Evolutionary conservation across 2,113 vertebrate genomes (phyloP).

Genomic region (Podarcis raffonei): DNA sequence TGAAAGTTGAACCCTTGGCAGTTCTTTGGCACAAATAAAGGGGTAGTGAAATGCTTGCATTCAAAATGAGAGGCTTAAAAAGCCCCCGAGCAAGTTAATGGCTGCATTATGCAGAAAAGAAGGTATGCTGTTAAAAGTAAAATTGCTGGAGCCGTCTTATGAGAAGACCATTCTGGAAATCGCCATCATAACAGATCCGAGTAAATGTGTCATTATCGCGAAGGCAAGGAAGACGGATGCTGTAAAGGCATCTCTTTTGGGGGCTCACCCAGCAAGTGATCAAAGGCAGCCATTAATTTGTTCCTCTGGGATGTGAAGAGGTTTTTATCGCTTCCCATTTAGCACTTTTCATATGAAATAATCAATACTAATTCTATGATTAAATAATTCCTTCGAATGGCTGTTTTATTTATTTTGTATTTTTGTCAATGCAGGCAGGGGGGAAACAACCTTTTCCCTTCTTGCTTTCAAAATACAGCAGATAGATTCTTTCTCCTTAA

Average conservation of each 20-base stretch:
- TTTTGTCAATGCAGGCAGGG: neutral
- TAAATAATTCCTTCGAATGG: slow-evolving; percentile 31
- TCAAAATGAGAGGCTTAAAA: neutral
- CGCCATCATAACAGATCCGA: neutral
- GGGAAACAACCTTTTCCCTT: neutral
- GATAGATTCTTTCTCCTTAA: neutral
- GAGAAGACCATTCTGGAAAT: neutral
- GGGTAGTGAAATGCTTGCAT: neutral
- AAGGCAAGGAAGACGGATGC: fast-evolving
- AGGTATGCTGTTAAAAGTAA: neutral
- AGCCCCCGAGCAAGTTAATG: neutral
- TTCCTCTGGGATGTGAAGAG: slow-evolving; percentile 34
- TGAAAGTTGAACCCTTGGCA: neutral
- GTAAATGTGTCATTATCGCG: neutral
- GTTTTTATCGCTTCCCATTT: slow-evolving; percentile 24
- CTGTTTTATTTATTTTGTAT: neutral
- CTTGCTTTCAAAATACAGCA: too few species aligned
- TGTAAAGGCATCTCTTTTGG: neutral
- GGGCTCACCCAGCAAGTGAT: neutral
- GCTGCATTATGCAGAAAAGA: neutral
- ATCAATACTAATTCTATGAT: slow-evolving; percentile 55
- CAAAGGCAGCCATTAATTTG: slow-evolving; percentile 11
- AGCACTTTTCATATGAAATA: slow-evolving; percentile 29
- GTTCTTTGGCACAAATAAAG: neutral
- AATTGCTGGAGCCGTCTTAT: neutral